phyloP scores from a whole-genome alignment of 2,888 invertebrate genomes.

The Nesidiocoris tenuis region DNA sequence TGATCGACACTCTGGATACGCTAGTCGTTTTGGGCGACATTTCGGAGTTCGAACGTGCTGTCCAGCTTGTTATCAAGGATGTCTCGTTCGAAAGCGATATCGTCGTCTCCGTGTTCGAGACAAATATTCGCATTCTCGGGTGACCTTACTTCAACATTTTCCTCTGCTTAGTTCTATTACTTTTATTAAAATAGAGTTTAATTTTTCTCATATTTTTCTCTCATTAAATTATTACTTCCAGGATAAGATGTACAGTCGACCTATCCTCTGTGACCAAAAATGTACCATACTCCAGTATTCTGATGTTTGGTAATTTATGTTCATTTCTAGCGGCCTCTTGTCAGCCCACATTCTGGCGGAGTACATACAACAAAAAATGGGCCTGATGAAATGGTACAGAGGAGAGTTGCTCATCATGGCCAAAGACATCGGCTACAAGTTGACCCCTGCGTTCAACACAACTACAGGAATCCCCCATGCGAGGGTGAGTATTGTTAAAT shows the following conservation, averaged over 20 bases:
- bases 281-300: neutral
- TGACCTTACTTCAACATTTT: conserved; percentile 59
- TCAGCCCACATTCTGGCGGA: conserved; percentile 89
- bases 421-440: conserved; percentile 84
- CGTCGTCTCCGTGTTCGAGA: conserved; percentile 96
- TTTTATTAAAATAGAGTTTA: too few species aligned
- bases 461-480: conserved; percentile 96
- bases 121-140: conserved; percentile 97
- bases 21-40: conserved; percentile 88
- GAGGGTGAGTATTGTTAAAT: conserved; percentile 61
- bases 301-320: conserved; percentile 23
- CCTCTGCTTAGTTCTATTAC: too few species aligned
- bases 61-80: conserved; percentile 79
- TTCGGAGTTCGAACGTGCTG: conserved; percentile 89
- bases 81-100: conserved; percentile 92
- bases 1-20: conserved; percentile 93
- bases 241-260: too few species aligned
- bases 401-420: conserved; percentile 87
- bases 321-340: conserved; percentile 70
- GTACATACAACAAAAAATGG: conserved; percentile 73
- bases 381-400: conserved; percentile 77
- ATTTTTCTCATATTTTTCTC: neutral
- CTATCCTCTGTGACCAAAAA: too few species aligned
- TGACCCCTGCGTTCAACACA: conserved; percentile 97
- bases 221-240: neutral